Base-by-base conservation (phyloP, 2,113 vertebrate genomes). In the Strigops habroptila region DNA sequence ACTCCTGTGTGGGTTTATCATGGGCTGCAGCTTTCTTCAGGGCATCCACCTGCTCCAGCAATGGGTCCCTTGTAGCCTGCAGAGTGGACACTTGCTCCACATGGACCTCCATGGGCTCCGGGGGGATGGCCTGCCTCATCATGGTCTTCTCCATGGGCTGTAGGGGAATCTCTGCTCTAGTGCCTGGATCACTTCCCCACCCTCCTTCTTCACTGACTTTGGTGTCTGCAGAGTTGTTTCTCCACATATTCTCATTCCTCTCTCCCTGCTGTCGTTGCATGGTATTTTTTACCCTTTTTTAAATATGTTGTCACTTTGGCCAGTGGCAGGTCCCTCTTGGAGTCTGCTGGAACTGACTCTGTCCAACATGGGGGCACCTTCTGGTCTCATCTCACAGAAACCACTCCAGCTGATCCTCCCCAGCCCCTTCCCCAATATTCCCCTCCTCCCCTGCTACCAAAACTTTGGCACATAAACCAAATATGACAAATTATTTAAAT, bases 381-480 rank as follows among this genome's bases (percentile, higher is more conserved):
- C 44, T 43, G 9, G 6, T 16, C 14, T 16, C 22, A 25, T 64
- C 14, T 67, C 35, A 46, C 7, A 55, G 39, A 52, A 59, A 8
- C 17, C 17, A 30, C 2, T 4, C 16, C 12, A 52, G 4, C 7
- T 48, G 33, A 43, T 3, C 1, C 1, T 9, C 11, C 10, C 10
- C n/a, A 59, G 14, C 33, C 57, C 33, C 35, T 35, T 59, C 57
- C 22, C 33, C 14, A 24, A 59, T 14, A 16, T 22, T 35, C 13
- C 6, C 9, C 22, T 35, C 5, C 1, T 1, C 4, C 22, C 3
- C 37, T 43, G 9, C 31, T 35, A 30, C 21, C 11, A 64, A 80
- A 86, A 48, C 6, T 3, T 76, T 83, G 19, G 4, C 22, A 63
- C 2, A 8, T 12, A 71, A 83, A 7, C 5, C 4, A 6, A 37